These are phyloP conservation scores for Periophthalmodon schlosseri DNA, from an alignment of 2,113 vertebrate genomes.

Conservation along the genomic window DNA sequence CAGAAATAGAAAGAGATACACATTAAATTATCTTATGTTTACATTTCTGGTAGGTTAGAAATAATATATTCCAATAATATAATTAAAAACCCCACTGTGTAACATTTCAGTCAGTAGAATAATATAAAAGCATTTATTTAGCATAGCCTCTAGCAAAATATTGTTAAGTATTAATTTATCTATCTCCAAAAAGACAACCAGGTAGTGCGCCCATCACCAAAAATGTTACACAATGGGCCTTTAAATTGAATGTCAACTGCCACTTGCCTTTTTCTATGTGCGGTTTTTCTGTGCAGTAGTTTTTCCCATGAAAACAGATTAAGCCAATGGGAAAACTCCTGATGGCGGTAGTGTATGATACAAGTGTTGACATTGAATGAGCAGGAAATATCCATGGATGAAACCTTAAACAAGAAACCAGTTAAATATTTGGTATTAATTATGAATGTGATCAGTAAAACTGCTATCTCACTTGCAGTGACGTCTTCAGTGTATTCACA, in stretches of 20 bases:
- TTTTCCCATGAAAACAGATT: conserved; percentile 84
- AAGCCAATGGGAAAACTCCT: conserved; percentile 95
- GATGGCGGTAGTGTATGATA: conserved; percentile 96
- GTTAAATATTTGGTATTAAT: neutral
- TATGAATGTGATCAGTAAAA: neutral
- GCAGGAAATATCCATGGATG: conserved; percentile 86
- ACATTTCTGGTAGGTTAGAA: neutral
- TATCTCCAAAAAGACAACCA: neutral
- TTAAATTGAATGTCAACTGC: neutral
- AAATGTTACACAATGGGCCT: neutral
- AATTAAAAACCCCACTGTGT: neutral
- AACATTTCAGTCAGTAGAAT: neutral
- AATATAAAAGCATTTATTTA: neutral
- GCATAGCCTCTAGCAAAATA: neutral
- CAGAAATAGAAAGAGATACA: conserved; percentile 24
- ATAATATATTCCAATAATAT: neutral
- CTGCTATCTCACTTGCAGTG: conserved; percentile 79
- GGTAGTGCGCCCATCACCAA: neutral
- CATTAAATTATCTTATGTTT: conserved; percentile 11
- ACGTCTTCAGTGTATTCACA: conserved; percentile 87
- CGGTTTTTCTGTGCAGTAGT: conserved; percentile 66
- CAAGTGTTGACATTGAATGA: conserved; percentile 89
- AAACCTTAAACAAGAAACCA: conserved; percentile 79
- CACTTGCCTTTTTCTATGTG: conserved; percentile 72
- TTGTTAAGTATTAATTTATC: neutral